These are phyloP conservation scores for Drosophila meridionalis DNA, from an alignment of 2,888 invertebrate species.

Conservation along the genomic window DNA sequence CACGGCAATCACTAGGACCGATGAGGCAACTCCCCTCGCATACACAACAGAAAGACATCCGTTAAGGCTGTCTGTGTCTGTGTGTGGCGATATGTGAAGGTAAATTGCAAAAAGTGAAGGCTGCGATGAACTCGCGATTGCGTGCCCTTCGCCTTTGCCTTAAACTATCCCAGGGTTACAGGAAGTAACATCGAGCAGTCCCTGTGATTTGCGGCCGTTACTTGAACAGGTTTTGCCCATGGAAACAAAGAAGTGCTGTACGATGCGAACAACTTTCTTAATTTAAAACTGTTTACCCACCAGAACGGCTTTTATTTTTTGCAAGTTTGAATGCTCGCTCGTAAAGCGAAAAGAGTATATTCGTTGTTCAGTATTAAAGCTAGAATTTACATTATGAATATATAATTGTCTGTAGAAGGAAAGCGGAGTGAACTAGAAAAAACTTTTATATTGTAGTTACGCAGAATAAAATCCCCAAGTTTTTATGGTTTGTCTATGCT, in stretches of 20 bases:
- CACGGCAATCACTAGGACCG: background rate
- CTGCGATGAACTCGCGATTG: constrained; percentile 25
- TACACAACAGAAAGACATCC: constrained; percentile 17
- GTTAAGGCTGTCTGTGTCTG: background rate
- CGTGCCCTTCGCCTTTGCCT: constrained; percentile 70
- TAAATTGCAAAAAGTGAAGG: constrained; percentile 46
- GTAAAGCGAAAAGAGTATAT: background rate
- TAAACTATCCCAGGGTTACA: constrained; percentile 61
- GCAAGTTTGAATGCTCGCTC: background rate
- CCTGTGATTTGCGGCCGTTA: constrained; percentile 39
- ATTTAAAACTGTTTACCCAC: constrained; percentile 42
- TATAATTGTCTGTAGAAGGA: too few species aligned
- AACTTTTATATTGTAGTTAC: background rate
- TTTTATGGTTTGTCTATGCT: background rate
- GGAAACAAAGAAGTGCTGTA: constrained; percentile 23
- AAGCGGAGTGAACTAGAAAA: background rate
- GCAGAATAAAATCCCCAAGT: background rate
- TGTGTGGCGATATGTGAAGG: background rate
- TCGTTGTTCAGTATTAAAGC: background rate
- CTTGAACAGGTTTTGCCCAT: constrained; percentile 56
- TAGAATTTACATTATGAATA: background rate
- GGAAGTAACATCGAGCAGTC: constrained; percentile 49
- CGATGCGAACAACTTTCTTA: constrained; percentile 53
- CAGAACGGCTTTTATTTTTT: background rate
- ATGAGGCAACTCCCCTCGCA: constrained; percentile 13